Percentiles rank a stretch among this genome's conserved stretches.
These are phyloP conservation scores for Kuschelorhynchus macadamiae DNA, from an alignment of 2,888 invertebrate genomes.

Conservation along the genomic window DNA sequence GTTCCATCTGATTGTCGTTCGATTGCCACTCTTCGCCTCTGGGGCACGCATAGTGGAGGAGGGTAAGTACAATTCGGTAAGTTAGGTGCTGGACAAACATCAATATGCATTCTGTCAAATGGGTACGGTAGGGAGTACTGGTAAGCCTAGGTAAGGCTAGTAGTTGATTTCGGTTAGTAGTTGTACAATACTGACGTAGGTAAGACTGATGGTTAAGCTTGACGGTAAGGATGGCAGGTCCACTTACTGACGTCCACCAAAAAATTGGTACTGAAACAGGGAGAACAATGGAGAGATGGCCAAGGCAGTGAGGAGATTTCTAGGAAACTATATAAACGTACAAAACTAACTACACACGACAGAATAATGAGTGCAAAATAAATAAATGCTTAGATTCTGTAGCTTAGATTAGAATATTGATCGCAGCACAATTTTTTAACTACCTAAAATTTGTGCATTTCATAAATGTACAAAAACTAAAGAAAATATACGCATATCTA, in stretches of 20 bases:
- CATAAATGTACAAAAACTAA: no score
- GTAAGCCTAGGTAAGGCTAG: conserved; percentile 5
- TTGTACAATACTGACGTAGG: conserved; percentile 25
- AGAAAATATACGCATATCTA: no score
- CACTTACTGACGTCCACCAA: conserved; percentile 69
- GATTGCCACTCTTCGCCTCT: conserved; percentile 38
- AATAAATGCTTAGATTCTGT: no score
- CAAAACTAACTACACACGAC: no score
- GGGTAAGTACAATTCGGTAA: conserved; percentile 19
- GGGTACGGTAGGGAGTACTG: conserved; percentile 22
- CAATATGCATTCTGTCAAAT: conserved; percentile 20
- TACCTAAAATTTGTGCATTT: no score
- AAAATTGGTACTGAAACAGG: conserved; percentile 69
- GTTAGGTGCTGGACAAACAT: conserved; percentile 27
- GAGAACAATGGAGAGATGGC: conserved; percentile 54
- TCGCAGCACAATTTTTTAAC: no score
- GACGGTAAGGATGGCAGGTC: conserved; percentile 50
- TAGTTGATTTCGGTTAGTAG: not conserved
- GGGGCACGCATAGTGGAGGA: not conserved
- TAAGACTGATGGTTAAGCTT: conserved; percentile 53
- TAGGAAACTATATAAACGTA: not conserved
- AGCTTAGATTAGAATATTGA: no score
- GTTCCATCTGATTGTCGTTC: conserved; percentile 42
- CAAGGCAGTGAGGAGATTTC: not conserved
- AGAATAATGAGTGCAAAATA: no score